These are phyloP conservation scores for Mycalesis mineus DNA, from an alignment of 2,888 invertebrate genomes.

Conservation along the genomic window DNA sequence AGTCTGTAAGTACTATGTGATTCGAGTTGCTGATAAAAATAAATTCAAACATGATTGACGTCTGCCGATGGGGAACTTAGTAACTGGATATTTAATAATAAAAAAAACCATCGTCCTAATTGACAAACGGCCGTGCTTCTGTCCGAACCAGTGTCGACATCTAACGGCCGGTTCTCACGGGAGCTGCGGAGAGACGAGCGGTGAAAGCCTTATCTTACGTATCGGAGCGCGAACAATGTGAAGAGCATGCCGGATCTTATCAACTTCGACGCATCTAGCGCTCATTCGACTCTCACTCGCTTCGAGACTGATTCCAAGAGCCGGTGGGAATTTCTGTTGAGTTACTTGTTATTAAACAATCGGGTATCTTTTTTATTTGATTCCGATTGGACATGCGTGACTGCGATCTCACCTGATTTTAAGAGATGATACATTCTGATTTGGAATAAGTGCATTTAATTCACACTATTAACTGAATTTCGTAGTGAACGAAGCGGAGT, in stretches of 20 bases:
- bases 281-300: slow-evolving; percentile 65
- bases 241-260: slow-evolving; percentile 72
- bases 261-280: slow-evolving; percentile 61
- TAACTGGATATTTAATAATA: too few species aligned
- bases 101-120: slow-evolving; percentile 22
- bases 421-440: too few species aligned
- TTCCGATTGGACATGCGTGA: too few species aligned
- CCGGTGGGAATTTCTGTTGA: not conserved
- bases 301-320: not conserved
- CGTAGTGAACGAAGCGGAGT: too few species aligned
- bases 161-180: slow-evolving; percentile 64
- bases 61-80: too few species aligned
- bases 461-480: too few species aligned
- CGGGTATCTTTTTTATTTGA: not conserved
- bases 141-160: slow-evolving; percentile 56
- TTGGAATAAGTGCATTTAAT: too few species aligned
- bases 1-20: too few species aligned
- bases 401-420: too few species aligned
- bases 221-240: slow-evolving; percentile 71
- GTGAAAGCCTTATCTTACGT: slow-evolving; percentile 73
- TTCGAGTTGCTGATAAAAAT: too few species aligned
- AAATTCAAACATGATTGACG: too few species aligned
- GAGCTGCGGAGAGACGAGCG: slow-evolving; percentile 59
- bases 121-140: slow-evolving; percentile 42
- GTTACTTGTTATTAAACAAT: not conserved